phyloP scores from a whole-genome alignment of 2,888 invertebrate species.

The Rhagophthalmus giganteus region DNA sequence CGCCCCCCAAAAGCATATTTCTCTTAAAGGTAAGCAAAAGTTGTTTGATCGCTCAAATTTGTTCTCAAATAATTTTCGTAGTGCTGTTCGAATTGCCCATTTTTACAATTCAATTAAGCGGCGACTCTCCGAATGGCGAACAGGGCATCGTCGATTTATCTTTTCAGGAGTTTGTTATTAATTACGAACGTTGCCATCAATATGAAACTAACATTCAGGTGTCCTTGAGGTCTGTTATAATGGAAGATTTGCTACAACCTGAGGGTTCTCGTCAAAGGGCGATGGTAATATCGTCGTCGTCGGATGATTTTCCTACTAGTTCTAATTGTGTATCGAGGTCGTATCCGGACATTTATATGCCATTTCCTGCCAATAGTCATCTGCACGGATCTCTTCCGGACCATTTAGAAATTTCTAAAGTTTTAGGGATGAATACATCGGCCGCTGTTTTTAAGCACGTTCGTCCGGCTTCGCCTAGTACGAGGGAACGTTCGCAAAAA shows the following conservation, averaged over 20 bases:
- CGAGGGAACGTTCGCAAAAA: slow-evolving; percentile 59
- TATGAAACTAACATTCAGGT: slow-evolving; percentile 77
- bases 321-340: slow-evolving; percentile 73
- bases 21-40: slow-evolving; percentile 38
- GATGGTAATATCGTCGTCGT: slow-evolving; percentile 76
- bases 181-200: slow-evolving; percentile 68
- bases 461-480: slow-evolving; percentile 71
- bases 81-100: slow-evolving; percentile 75
- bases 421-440: slow-evolving; percentile 50
- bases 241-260: slow-evolving; percentile 86
- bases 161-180: slow-evolving; percentile 79
- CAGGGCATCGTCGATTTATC: slow-evolving; percentile 83
- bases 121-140: slow-evolving; percentile 69
- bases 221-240: slow-evolving; percentile 79
- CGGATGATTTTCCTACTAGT: slow-evolving; percentile 49
- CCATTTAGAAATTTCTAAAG: slow-evolving; percentile 60
- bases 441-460: slow-evolving; percentile 48
- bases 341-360: slow-evolving; percentile 71
- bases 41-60: too few species aligned
- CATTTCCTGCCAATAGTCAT: slow-evolving; percentile 38
- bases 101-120: slow-evolving; percentile 75
- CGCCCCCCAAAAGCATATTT: slow-evolving; percentile 21
- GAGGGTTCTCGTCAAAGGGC: slow-evolving; percentile 78
- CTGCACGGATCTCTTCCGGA: slow-evolving; percentile 62
- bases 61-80: slow-evolving; percentile 41